Evolutionary conservation across 2,113 vertebrate genomes (phyloP).

Genomic region (Hemiscyllium ocellatum): DNA sequence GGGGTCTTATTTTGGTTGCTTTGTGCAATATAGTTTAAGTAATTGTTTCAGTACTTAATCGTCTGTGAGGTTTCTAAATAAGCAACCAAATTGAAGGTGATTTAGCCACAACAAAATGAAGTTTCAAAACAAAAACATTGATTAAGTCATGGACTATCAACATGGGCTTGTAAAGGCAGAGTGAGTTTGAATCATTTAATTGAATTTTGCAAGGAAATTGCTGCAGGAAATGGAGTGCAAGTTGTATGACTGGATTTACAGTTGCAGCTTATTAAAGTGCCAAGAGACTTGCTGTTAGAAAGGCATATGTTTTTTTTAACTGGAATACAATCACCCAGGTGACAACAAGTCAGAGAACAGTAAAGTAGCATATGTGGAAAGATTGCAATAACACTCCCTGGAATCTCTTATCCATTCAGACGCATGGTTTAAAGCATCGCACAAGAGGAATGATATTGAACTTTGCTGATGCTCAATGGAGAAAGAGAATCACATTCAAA

Average conservation of each 20-base stretch:
- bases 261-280: not conserved
- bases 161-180: not conserved
- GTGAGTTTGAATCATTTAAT: not conserved
- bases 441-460: not conserved
- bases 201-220: not conserved
- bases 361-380: not conserved
- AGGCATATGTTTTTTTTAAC: not conserved
- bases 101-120: too few relatives aligned
- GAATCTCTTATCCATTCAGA: not conserved
- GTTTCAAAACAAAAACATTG: not conserved
- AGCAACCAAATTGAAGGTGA: too few relatives aligned
- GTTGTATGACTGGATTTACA: not conserved
- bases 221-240: not conserved
- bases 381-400: not conserved
- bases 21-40: too few relatives aligned
- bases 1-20: too few relatives aligned
- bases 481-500: not conserved
- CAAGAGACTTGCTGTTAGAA: not conserved
- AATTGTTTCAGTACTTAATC: too few relatives aligned
- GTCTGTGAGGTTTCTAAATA: too few relatives aligned
- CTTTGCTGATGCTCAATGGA: not conserved
- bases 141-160: not conserved
- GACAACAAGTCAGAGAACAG: not conserved
- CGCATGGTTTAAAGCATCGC: not conserved
- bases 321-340: not conserved